Conservation (phyloP, 2,797 vertebrate genomes). For the Loris lydekkerianus region DNA sequence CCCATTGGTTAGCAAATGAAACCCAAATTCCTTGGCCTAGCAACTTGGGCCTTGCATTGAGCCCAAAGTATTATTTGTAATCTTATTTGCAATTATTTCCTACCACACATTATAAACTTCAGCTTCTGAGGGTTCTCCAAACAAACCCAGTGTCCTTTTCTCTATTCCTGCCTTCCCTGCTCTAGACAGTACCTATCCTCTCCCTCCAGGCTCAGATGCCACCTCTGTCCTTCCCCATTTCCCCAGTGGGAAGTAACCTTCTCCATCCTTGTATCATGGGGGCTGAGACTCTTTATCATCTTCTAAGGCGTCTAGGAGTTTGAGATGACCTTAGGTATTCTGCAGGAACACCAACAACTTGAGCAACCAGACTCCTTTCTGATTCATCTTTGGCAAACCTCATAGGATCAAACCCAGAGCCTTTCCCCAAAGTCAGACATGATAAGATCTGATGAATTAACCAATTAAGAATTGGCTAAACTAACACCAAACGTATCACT, state of each 20-base stretch:
- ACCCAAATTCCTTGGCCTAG: constrained; percentile 53
- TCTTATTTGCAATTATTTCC: constrained; percentile 67
- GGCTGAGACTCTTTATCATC: neutral
- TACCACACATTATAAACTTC: neutral
- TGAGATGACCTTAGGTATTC: neutral
- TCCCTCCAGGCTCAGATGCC: neutral
- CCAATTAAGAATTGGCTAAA: neutral
- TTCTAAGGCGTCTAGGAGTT: neutral
- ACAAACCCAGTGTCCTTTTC: neutral
- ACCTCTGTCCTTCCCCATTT: neutral
- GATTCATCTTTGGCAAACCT: neutral
- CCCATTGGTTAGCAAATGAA: constrained; percentile 72
- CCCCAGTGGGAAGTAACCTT: neutral
- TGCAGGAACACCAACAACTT: neutral
- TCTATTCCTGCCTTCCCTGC: neutral
- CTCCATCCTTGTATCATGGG: neutral
- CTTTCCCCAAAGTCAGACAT: constrained; percentile 16
- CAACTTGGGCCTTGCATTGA: constrained; percentile 38
- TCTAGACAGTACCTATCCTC: neutral
- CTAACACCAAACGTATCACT: neutral
- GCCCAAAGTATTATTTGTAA: constrained; percentile 52
- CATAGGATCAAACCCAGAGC: neutral
- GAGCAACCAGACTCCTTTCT: neutral
- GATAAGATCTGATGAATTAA: neutral
- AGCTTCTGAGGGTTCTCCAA: constrained; percentile 35